Evolutionary conservation across 2,888 invertebrate species (phyloP), one percentile per base, ranked within the genome.

Genomic region (Ormyrus nitidulus): DNA sequence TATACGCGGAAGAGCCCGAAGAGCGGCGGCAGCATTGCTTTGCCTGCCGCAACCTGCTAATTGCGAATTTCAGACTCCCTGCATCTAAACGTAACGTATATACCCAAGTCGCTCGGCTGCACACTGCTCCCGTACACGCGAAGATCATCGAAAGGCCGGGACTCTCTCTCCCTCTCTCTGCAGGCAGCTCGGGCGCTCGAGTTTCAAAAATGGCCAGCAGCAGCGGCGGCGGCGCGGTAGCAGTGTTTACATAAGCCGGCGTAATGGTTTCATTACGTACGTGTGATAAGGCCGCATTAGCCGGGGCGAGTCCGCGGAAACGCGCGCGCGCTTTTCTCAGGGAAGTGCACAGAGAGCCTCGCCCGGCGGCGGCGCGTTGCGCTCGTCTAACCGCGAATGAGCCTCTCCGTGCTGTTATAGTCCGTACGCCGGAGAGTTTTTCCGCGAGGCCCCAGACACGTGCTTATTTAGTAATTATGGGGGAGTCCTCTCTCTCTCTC

Each of bases 261-360:
- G 82, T 84, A 85, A 85, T 84, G 85, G 81, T 84, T 86, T 85
- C 85, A 85, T 85, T 85, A 84, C 81, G 75, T 80, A 82, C 83
- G 82, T 74, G 80, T 80, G 85, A 85, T 85, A 85, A 85, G 84
- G 77, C 82, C 77, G 81, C 83, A 79, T 84, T 83, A 84, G 83
- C 68, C 73, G 71, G 61, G 19, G 64, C 71, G 66, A 19, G n/a
- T 71, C 53, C 19, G 0, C 1, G 19, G 19, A 19, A 19, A 19
- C 19, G 19, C 19, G 19, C 19, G 19, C 19, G 66, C 71, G 80
- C 69, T 84, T 75, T 84, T 83, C 83, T 84, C 83, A 82, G 80
- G 83, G 79, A 83, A 78, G 73, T 77, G 78, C 44, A 73, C 51
- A 51, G 73, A n/a, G 13, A 34, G 62, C 75, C 64, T 46, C 13